phyloP scores from a whole-genome alignment of 2,888 invertebrate genomes.

The Isoperla grammatica region DNA sequence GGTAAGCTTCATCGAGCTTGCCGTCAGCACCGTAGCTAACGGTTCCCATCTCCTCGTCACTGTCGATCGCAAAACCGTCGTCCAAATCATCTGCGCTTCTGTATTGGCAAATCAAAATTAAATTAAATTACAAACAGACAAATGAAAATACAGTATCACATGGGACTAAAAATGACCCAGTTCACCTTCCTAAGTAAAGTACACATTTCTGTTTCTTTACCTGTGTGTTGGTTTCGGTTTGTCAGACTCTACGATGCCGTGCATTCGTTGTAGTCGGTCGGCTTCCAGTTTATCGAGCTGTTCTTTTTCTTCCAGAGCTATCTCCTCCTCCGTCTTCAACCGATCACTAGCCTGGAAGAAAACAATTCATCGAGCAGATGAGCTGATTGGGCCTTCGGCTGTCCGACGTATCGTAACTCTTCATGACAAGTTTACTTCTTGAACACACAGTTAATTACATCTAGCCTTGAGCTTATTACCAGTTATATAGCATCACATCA shows the following conservation, averaged over 20 bases:
- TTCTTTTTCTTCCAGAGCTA: conserved; percentile 71
- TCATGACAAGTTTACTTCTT: no score
- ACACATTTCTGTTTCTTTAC: background rate
- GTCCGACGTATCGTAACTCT: no score
- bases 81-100: conserved; percentile 82
- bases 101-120: conserved; percentile 39
- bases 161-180: no score
- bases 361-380: background rate
- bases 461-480: no score
- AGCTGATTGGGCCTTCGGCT: no score
- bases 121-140: no score
- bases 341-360: conserved; percentile 63
- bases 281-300: conserved; percentile 70
- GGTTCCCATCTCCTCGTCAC: conserved; percentile 18
- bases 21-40: conserved; percentile 19
- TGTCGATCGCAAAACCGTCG: conserved; percentile 53
- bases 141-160: no score
- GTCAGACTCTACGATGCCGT: conserved; percentile 48
- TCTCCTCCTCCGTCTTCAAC: conserved; percentile 75
- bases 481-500: no score
- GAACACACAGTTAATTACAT: no score
- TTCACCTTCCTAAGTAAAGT: no score
- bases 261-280: conserved; percentile 74
- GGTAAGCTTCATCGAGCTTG: conserved; percentile 24
- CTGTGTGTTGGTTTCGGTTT: conserved; percentile 34